These are phyloP conservation scores for Dryobotodes eremita DNA, from an alignment of 2,888 invertebrate species.

Conservation along the genomic window DNA sequence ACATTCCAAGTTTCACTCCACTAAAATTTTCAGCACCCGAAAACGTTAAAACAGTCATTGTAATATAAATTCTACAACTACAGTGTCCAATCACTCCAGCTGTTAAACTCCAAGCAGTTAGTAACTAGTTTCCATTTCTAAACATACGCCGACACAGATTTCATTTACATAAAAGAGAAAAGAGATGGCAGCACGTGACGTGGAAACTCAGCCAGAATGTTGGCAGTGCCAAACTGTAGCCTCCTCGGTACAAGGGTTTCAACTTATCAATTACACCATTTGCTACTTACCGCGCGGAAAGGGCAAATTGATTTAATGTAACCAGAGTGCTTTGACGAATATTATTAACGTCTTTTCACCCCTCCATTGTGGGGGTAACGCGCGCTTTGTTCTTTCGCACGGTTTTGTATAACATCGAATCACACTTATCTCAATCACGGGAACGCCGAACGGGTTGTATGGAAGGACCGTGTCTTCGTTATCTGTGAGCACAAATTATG, in stretches of 20 bases:
- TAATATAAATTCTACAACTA: conserved; percentile 33
- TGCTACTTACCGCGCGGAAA: conserved; percentile 91
- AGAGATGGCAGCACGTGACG: conserved; percentile 75
- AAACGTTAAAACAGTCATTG: conserved; percentile 48
- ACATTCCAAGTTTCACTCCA: conserved; percentile 31
- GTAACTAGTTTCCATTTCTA: conserved; percentile 43
- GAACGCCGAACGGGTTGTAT: conserved; percentile 66
- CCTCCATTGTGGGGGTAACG: conserved; percentile 85
- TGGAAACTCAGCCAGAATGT: conserved; percentile 75
- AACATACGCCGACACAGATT: conserved; percentile 64
- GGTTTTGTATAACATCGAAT: conserved; percentile 88
- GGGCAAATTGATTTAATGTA: conserved; percentile 91
- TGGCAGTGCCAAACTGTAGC: conserved; percentile 87
- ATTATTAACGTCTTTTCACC: conserved; percentile 91
- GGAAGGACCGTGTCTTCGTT: conserved; percentile 52
- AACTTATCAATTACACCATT: conserved; percentile 91
- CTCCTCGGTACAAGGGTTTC: conserved; percentile 90
- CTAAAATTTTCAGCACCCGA: conserved; percentile 26
- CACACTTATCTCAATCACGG: conserved; percentile 83
- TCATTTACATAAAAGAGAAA: conserved; percentile 73
- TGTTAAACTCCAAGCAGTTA: conserved; percentile 33
- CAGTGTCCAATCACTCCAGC: conserved; percentile 28
- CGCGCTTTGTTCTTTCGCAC: conserved; percentile 89
- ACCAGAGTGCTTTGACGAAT: conserved; percentile 91
- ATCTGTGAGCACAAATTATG: conserved; percentile 51